These are phyloP conservation scores for Podargus strigoides DNA, from an alignment of 2,797 vertebrate species.

Conservation along the genomic window DNA sequence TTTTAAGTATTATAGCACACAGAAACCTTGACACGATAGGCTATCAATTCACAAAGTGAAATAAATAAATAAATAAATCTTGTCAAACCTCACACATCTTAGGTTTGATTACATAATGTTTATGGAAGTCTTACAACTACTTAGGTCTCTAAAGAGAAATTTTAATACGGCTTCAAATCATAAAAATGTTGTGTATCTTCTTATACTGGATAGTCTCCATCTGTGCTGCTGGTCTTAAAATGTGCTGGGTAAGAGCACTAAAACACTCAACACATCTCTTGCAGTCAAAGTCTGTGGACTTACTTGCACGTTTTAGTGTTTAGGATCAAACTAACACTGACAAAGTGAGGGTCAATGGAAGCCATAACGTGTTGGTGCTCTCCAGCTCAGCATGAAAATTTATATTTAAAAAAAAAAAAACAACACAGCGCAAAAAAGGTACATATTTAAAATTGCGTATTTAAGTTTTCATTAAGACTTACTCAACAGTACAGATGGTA, in stretches of 20 bases:
- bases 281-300: slow-evolving; percentile 15
- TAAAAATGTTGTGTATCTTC: slow-evolving; percentile 24
- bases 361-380: slow-evolving; percentile 3
- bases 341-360: slow-evolving; percentile 35
- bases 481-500: slow-evolving; percentile 54
- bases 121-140: slow-evolving; percentile 4
- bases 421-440: not conserved
- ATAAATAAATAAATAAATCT: not conserved
- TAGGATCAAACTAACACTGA: slow-evolving; percentile 7
- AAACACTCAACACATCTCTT: slow-evolving; percentile 57
- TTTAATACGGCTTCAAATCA: slow-evolving; percentile 12
- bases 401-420: not conserved
- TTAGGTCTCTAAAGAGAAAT: not conserved
- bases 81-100: not conserved
- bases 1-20: not conserved
- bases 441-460: slow-evolving; percentile 29
- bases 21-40: not conserved
- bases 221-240: slow-evolving; percentile 58
- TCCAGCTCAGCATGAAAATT: slow-evolving; percentile 20
- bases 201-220: slow-evolving; percentile 34
- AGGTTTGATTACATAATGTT: not conserved
- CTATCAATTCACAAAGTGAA: not conserved
- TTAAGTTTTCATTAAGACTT: slow-evolving; percentile 44
- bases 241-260: slow-evolving; percentile 26
- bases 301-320: slow-evolving; percentile 6